Evolutionary conservation across 2,888 invertebrate genomes (phyloP).

Genomic region (Gisinianus flammeolus): DNA sequence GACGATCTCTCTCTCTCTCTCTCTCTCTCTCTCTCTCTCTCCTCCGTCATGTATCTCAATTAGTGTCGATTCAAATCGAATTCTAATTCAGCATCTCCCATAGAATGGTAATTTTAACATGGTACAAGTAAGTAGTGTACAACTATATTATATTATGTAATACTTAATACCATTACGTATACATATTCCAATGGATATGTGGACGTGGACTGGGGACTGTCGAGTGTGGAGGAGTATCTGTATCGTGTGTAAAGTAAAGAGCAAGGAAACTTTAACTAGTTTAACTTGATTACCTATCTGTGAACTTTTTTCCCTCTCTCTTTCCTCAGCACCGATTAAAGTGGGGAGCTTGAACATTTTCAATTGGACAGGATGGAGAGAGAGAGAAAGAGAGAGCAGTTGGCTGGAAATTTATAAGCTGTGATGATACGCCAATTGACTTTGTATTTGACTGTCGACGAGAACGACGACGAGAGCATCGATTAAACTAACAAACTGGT

Average conservation of each 20-base stretch:
- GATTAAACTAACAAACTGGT: slow-evolving; percentile 26
- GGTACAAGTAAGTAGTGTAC: too few relatives aligned
- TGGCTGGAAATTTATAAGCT: slow-evolving; percentile 31
- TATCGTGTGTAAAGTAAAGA: background rate
- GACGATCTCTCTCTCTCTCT: background rate
- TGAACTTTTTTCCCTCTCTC: too few relatives aligned
- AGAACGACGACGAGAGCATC: background rate
- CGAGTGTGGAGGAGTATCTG: too few relatives aligned
- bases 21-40: background rate
- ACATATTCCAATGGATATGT: too few relatives aligned
- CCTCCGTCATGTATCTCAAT: slow-evolving; percentile 27
- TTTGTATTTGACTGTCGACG: slow-evolving; percentile 31
- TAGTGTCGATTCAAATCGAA: slow-evolving; percentile 38
- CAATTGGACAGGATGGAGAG: background rate
- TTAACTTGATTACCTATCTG: too few relatives aligned
- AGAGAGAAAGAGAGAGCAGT: slow-evolving; percentile 15
- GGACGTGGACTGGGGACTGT: too few relatives aligned
- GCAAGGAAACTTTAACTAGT: background rate
- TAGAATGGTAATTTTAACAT: background rate
- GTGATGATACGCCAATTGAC: slow-evolving; percentile 40
- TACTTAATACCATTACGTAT: too few relatives aligned
- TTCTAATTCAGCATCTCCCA: slow-evolving; percentile 28
- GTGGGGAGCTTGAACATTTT: background rate
- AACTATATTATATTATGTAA: too few relatives aligned
- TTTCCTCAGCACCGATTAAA: too few relatives aligned